Evolutionary conservation across 2,113 vertebrate genomes (phyloP).

Genomic region (Lichenostomus cassidix): DNA sequence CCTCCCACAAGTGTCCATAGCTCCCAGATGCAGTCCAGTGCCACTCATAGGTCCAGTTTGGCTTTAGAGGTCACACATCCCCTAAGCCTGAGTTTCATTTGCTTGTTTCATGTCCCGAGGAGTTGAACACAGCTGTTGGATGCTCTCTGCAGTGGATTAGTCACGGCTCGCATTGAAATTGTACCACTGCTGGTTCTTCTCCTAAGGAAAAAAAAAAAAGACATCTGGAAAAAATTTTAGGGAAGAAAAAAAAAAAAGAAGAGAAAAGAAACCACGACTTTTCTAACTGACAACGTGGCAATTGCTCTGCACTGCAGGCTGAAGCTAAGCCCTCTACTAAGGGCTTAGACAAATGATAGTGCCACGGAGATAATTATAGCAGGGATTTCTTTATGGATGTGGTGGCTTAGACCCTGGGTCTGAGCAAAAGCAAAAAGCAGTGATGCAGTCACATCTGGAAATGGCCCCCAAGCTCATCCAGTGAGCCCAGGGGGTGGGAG

Average conservation of each 20-base stretch:
- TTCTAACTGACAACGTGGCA: slow-evolving; percentile 78
- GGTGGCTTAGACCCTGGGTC: slow-evolving; percentile 38
- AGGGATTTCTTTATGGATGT: slow-evolving; percentile 64
- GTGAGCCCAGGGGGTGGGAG: background rate
- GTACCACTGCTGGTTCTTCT: slow-evolving; percentile 46
- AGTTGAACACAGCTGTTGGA: slow-evolving; percentile 39
- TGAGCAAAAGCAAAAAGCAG: background rate
- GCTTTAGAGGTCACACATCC: background rate
- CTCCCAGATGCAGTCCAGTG: background rate
- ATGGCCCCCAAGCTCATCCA: rapidly evolving
- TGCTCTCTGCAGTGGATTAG: slow-evolving; percentile 61
- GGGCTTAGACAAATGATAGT: slow-evolving; percentile 52
- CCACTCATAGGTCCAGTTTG: background rate
- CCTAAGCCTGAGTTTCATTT: background rate
- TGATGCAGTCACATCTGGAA: background rate
- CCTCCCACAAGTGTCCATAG: background rate
- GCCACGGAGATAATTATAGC: slow-evolving; percentile 58
- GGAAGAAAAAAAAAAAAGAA: background rate
- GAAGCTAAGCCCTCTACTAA: slow-evolving; percentile 51
- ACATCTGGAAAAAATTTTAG: slow-evolving; percentile 72
- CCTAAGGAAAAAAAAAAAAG: slow-evolving; percentile 13
- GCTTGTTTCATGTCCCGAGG: background rate
- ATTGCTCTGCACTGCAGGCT: slow-evolving; percentile 54
- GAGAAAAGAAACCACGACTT: slow-evolving; percentile 52
- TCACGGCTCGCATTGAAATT: slow-evolving; percentile 62